Evolutionary conservation across 2,888 invertebrate species (phyloP), one percentile per base, ranked within the genome.

Genomic region (Craniophora ligustri): DNA sequence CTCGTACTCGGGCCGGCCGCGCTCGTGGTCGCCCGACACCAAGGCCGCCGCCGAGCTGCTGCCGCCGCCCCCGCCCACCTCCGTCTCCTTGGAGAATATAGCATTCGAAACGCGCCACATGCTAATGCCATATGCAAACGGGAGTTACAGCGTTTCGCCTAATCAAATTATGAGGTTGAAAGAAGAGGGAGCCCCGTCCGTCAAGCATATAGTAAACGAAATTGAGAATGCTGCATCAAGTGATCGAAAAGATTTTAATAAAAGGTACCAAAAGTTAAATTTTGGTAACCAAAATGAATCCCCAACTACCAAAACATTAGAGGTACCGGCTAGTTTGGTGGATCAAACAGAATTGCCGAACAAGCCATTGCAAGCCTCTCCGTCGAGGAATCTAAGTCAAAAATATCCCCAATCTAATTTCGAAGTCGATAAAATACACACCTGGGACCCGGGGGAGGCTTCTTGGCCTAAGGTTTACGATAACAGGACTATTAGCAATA

Each of bases 121-220:
- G 84, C 94, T 97, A 65, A 96, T 97, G 95, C 97, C 97, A 1
- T 97, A 97, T 83, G 96, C 96, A 76, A 97, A 97, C 86, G 98
- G 98, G 28, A 96, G 96, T 70, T 98, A 98, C 88, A 97, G 97
- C 85, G 98, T 98, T 19, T 98, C 98, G 36, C 98, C 97, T 75
- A 98, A 98, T 88, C 97, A 97, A 94, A 97, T 98, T 76, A 95
- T 98, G 62, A 96, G 97, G 76, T 94, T 98, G 67, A 96, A 97
- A 68, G 95, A 95, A 67, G 95, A 95, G 61, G 94, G 93, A 46
- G 91, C 93, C 38, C 92, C 94, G 16, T 95, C 95, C 16, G 96
- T 96, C 48, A 95, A 95, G 73, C 95, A 96, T 72, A 95, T 96
- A 72, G 95, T 97, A 31, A 95, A 94, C 82, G 96, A 96, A 82